Conservation (phyloP, 2,888 invertebrate genomes). For the Troides oblongomaculatus region DNA sequence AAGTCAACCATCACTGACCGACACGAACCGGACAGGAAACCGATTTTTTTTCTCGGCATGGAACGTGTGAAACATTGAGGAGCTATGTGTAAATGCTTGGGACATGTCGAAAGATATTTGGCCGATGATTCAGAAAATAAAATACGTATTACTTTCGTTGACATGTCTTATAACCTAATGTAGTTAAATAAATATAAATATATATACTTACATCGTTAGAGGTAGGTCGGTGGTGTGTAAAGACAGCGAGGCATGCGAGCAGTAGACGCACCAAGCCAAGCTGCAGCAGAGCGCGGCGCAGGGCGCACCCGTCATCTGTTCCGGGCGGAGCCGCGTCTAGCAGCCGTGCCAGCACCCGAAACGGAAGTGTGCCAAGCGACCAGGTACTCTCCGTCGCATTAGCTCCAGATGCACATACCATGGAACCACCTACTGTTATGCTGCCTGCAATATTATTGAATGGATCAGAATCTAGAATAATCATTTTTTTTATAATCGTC, state of each 20-base stretch:
- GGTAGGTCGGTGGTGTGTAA: slow-evolving; percentile 88
- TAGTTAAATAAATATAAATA: not conserved
- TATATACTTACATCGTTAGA: slow-evolving; percentile 52
- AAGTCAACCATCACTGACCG: no score
- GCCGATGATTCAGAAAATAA: no score
- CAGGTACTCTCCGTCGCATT: slow-evolving; percentile 37
- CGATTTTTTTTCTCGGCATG: no score
- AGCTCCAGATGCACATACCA: slow-evolving; percentile 32
- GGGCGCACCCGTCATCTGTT: slow-evolving; percentile 86
- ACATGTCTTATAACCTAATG: no score
- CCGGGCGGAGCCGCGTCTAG: slow-evolving; percentile 87
- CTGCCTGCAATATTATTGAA: slow-evolving; percentile 46
- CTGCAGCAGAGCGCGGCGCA: slow-evolving; percentile 89
- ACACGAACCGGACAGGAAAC: no score
- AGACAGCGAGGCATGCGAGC: slow-evolving; percentile 92
- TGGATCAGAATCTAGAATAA: no score
- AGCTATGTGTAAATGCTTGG: no score
- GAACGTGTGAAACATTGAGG: no score
- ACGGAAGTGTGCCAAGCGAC: slow-evolving; percentile 83
- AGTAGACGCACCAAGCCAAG: slow-evolving; percentile 92
- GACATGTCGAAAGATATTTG: no score
- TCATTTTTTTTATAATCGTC: no score
- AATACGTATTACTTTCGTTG: no score
- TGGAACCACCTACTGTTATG: slow-evolving; percentile 55
- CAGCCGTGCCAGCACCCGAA: slow-evolving; percentile 87